Percentiles rank a stretch among this genome's conserved stretches.
Conservation (phyloP, 1,140 invertebrate species). For the Atta texana region DNA sequence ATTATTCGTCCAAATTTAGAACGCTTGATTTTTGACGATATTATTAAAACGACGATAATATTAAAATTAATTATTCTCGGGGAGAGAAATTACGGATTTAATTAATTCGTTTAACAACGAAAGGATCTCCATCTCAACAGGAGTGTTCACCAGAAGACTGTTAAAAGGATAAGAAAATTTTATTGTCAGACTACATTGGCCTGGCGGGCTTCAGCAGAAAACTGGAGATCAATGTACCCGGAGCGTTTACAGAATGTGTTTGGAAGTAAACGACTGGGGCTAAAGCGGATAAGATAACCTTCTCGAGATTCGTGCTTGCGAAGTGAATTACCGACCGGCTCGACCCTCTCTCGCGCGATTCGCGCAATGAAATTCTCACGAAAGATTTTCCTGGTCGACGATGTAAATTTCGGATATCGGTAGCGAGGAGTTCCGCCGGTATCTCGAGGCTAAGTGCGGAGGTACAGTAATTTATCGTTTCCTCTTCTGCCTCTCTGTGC, state of each 20-base stretch:
- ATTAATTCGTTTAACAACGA: conserved; percentile 38
- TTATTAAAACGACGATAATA: not conserved
- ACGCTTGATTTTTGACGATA: not conserved
- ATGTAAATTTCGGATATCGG: conserved; percentile 65
- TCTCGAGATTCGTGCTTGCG: conserved; percentile 48
- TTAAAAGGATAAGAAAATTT: conserved; percentile 62
- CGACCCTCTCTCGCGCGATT: conserved; percentile 36
- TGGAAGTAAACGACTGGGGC: conserved; percentile 54
- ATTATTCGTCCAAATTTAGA: not conserved
- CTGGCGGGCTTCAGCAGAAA: conserved; percentile 42
- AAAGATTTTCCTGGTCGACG: conserved; percentile 58
- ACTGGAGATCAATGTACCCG: conserved; percentile 62
- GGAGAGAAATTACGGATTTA: conserved; percentile 11
- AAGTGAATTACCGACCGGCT: conserved; percentile 54
- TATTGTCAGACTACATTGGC: conserved; percentile 51
- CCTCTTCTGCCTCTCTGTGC: conserved; percentile 30
- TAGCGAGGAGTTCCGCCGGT: conserved; percentile 59
- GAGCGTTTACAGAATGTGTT: conserved; percentile 65
- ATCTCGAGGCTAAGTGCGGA: conserved; percentile 62
- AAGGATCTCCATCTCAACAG: not conserved
- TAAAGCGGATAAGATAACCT: conserved; percentile 54
- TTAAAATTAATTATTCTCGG: conserved; percentile 13
- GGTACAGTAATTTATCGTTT: conserved; percentile 60
- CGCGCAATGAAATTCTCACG: conserved; percentile 63
- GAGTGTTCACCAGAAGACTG: not conserved